These are phyloP conservation scores for Onychostoma macrolepis DNA, from an alignment of 2,113 vertebrate species.

Conservation along the genomic window DNA sequence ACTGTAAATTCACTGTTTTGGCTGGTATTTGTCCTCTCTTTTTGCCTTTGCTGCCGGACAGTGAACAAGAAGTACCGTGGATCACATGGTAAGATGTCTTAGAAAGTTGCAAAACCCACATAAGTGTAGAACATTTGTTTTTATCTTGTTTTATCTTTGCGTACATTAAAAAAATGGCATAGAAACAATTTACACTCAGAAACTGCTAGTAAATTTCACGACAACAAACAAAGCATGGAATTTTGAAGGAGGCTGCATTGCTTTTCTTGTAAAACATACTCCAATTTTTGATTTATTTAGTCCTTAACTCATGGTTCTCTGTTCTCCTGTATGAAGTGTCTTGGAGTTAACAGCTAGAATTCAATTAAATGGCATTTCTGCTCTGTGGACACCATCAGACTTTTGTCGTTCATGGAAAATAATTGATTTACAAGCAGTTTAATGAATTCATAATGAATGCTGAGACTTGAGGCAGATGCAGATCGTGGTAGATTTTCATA, in stretches of 20 bases:
- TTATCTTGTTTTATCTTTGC: slow-evolving; percentile 1
- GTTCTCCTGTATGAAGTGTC: not conserved
- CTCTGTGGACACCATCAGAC: not conserved
- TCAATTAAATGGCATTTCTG: not conserved
- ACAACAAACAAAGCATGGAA: not conserved
- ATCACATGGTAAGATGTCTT: slow-evolving; percentile 46
- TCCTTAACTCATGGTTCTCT: not conserved
- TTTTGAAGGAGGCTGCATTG: not conserved
- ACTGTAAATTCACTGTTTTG: slow-evolving; percentile 44
- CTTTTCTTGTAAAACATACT: not conserved
- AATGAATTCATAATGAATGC: not conserved
- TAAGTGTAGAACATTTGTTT: not conserved
- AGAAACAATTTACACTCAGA: not conserved
- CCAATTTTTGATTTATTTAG: not conserved
- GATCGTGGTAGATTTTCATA: not conserved
- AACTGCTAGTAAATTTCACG: not conserved
- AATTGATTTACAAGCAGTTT: slow-evolving; percentile 18
- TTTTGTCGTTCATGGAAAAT: not conserved
- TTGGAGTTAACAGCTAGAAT: not conserved
- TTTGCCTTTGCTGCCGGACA: slow-evolving; percentile 58
- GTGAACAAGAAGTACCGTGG: slow-evolving; percentile 58
- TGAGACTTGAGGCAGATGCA: not conserved
- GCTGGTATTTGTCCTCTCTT: slow-evolving; percentile 56
- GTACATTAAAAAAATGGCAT: not conserved
- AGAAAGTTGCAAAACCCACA: slow-evolving; percentile 15